Conservation (phyloP, 2,888 invertebrate genomes). For the Xanthostigma xanthostigma region DNA sequence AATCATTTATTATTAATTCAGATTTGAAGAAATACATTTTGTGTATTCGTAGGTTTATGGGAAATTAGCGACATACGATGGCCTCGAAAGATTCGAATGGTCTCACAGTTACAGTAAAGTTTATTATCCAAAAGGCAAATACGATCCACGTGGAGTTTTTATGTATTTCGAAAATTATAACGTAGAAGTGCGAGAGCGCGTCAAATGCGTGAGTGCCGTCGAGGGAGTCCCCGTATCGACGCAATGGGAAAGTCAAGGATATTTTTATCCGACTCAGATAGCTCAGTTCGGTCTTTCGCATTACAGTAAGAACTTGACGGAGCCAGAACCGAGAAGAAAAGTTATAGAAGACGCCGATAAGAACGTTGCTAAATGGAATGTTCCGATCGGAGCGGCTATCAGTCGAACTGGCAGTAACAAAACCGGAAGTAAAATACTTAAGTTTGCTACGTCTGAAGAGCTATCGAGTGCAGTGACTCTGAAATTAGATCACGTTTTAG, state of each 20-base stretch:
- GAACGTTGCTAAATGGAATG: conserved; percentile 52
- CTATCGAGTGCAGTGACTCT: conserved; percentile 52
- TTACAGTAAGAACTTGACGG: conserved; percentile 87
- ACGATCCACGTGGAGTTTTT: conserved; percentile 81
- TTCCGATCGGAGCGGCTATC: conserved; percentile 52
- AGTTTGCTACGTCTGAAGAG: conserved; percentile 57
- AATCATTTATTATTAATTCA: neutral
- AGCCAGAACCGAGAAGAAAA: conserved; percentile 60
- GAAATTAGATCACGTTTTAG: conserved; percentile 49
- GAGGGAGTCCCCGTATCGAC: conserved; percentile 93
- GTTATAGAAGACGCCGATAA: conserved; percentile 63
- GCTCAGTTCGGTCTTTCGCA: conserved; percentile 96
- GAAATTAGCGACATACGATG: conserved; percentile 56
- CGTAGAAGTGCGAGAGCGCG: conserved; percentile 89
- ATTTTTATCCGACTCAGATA: conserved; percentile 96
- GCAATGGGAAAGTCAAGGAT: conserved; percentile 92
- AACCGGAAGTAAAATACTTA: conserved; percentile 45
- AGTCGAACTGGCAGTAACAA: conserved; percentile 43
- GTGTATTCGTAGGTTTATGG: conserved; percentile 55
- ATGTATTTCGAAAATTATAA: conserved; percentile 97
- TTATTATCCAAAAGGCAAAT: conserved; percentile 75
- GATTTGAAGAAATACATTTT: conserved; percentile 3
- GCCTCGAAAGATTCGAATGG: conserved; percentile 81
- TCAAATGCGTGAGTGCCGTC: conserved; percentile 87
- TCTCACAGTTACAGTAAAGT: conserved; percentile 87